Evolutionary conservation across 2,888 invertebrate species (phyloP).

Genomic region (Nasonovia ribisnigri): DNA sequence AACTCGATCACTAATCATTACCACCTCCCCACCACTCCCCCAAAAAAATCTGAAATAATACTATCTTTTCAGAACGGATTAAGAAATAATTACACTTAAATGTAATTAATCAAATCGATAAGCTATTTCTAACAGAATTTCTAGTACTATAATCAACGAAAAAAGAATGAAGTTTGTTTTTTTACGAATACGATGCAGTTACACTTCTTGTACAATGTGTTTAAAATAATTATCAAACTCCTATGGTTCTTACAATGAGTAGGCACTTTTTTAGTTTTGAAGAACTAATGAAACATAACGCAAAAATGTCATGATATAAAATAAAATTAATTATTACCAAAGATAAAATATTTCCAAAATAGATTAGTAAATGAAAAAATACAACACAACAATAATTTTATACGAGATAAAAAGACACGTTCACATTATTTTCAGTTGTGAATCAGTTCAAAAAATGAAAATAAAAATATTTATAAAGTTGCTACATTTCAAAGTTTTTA

Average conservation of each 20-base stretch:
- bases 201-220: background rate
- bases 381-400: background rate
- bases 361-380: background rate
- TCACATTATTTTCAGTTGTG: background rate
- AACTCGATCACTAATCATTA: background rate
- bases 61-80: background rate
- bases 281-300: background rate
- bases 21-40: no score
- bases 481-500: conserved; percentile 18
- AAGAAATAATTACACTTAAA: background rate
- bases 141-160: background rate
- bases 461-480: background rate
- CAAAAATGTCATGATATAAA: background rate
- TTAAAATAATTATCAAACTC: background rate
- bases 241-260: no score
- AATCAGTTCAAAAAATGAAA: background rate
- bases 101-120: background rate
- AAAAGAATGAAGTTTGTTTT: background rate
- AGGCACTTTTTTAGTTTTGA: background rate
- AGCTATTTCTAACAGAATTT: background rate
- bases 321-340: background rate
- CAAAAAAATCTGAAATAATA: background rate
- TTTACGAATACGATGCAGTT: background rate
- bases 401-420: background rate
- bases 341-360: background rate